A percentile compares a stretch with the other conserved stretches of the same genome.
Evolutionary conservation across 2,888 invertebrate species (phyloP).

Genomic region (Caenorhabditis japonica): DNA sequence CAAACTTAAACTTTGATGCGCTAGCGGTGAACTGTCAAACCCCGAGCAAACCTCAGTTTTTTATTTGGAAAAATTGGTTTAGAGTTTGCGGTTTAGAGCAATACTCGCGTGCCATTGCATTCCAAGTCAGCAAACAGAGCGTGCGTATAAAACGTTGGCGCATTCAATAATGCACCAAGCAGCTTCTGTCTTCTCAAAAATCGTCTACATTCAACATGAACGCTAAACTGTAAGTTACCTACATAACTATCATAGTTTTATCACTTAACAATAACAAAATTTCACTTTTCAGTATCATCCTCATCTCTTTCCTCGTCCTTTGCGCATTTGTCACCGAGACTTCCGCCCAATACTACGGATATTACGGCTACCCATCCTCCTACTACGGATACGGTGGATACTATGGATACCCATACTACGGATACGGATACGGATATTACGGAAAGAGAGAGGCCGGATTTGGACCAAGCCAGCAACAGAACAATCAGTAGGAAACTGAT

Average conservation of each 20-base stretch:
- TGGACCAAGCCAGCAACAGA: background rate
- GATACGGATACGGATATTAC: slow-evolving; percentile 32
- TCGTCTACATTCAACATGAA: slow-evolving; percentile 20
- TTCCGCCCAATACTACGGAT: slow-evolving; percentile 42
- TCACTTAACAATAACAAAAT: background rate
- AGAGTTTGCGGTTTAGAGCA: slow-evolving; percentile 22
- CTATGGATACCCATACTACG: slow-evolving; percentile 46
- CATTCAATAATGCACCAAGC: slow-evolving; percentile 20
- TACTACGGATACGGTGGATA: slow-evolving; percentile 48
- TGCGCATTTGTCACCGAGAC: slow-evolving; percentile 49
- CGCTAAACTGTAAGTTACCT: slow-evolving; percentile 44
- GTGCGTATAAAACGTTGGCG: slow-evolving; percentile 26
- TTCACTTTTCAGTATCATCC: slow-evolving; percentile 43
- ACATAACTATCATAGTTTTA: too few relatives aligned
- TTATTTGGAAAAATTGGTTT: slow-evolving; percentile 16
- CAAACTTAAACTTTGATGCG: slow-evolving; percentile 47
- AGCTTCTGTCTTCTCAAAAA: slow-evolving; percentile 13
- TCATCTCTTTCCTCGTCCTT: slow-evolving; percentile 51
- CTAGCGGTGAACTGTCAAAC: slow-evolving; percentile 37
- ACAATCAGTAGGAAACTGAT: slow-evolving; percentile 28
- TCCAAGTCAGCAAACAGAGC: slow-evolving; percentile 27
- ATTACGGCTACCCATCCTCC: slow-evolving; percentile 40
- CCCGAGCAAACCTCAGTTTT: slow-evolving; percentile 32
- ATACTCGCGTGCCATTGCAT: slow-evolving; percentile 10
- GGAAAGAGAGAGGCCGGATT: too few relatives aligned